Percentiles rank a stretch among this genome's conserved stretches.
phyloP scores from a whole-genome alignment of 2,797 vertebrate species.

The Perdix hodgsoniae region DNA sequence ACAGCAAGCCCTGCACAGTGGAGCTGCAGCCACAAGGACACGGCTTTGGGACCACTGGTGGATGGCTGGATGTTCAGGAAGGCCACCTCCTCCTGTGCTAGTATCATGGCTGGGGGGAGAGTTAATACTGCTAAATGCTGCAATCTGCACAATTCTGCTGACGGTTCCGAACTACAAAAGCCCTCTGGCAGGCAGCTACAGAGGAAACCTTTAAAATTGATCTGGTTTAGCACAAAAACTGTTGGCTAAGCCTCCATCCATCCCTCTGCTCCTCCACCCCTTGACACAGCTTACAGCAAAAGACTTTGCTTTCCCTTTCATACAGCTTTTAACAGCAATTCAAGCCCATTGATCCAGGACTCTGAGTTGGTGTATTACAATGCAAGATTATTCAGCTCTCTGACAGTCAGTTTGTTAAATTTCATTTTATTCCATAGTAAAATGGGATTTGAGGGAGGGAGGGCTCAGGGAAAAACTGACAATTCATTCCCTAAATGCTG shows the following conservation, averaged over 20 bases:
- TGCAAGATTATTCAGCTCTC: constrained; percentile 38
- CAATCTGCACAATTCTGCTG: constrained; percentile 54
- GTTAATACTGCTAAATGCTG: constrained; percentile 39
- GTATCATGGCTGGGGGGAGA: not conserved
- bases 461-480: not conserved
- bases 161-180: constrained; percentile 60
- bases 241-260: constrained; percentile 41
- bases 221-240: constrained; percentile 59
- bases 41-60: rapidly evolving
- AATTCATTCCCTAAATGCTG: not conserved
- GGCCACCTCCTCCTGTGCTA: not conserved
- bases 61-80: not conserved
- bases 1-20: rapidly evolving
- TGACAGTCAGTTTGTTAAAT: constrained; percentile 15
- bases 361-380: constrained; percentile 49
- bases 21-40: not conserved
- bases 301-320: constrained; percentile 59
- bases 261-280: constrained; percentile 38
- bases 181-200: constrained; percentile 32
- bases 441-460: not conserved
- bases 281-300: constrained; percentile 63
- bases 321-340: constrained; percentile 60
- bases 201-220: constrained; percentile 74
- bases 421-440: constrained; percentile 31
- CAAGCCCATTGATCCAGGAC: constrained; percentile 62